Conservation (phyloP, 2,797 vertebrate genomes). For the Chromobotia macracanthus region DNA sequence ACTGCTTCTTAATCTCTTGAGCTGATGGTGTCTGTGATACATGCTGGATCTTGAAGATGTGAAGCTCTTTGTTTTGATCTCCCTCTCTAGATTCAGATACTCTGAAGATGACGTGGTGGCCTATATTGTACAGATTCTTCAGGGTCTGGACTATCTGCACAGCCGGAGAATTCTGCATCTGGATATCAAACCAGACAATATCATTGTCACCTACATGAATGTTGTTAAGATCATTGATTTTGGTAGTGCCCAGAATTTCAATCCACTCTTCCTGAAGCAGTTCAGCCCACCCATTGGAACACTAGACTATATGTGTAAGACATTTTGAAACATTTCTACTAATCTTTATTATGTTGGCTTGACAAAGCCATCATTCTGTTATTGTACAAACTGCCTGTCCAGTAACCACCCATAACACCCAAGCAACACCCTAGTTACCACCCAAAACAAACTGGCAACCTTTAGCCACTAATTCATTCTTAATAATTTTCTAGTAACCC, state of each 20-base stretch:
- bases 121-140: conserved; percentile 90
- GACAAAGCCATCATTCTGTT: neutral
- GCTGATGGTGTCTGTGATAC: neutral
- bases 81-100: conserved; percentile 87
- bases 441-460: neutral
- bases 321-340: neutral
- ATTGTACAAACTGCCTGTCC: neutral
- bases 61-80: neutral
- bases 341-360: neutral
- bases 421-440: neutral
- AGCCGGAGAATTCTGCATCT: conserved; percentile 88
- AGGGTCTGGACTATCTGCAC: conserved; percentile 95
- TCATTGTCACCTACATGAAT: conserved; percentile 89
- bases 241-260: conserved; percentile 91
- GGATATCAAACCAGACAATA: conserved; percentile 95
- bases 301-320: conserved; percentile 95
- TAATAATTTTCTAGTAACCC: too few relatives aligned
- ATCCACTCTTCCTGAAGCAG: conserved; percentile 89
- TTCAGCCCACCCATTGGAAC: conserved; percentile 89
- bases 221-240: conserved; percentile 96
- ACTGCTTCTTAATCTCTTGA: conserved; percentile 25
- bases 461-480: too few relatives aligned
- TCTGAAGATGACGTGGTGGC: conserved; percentile 94
- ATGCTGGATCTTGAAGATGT: neutral
- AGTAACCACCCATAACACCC: neutral